A percentile compares a stretch with the other conserved stretches of the same genome.
These are phyloP conservation scores for Parnassius apollo DNA, from an alignment of 2,888 invertebrate genomes.

Conservation along the genomic window DNA sequence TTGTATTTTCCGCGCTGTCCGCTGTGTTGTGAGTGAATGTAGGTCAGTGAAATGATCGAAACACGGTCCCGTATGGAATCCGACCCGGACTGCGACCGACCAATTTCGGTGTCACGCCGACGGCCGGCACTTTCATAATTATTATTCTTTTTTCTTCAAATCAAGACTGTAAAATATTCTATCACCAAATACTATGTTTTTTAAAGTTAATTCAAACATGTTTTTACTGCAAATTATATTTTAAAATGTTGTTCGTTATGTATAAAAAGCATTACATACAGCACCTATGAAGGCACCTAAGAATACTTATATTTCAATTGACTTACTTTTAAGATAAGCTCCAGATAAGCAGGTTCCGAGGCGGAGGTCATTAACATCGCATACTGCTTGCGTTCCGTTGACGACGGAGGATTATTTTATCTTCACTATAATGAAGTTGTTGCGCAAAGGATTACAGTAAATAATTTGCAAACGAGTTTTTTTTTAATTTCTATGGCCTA, in stretches of 20 bases:
- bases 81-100: conserved; percentile 64
- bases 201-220: too few relatives aligned
- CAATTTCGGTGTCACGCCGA: conserved; percentile 63
- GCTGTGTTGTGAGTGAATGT: conserved; percentile 54
- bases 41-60: conserved; percentile 79
- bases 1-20: conserved; percentile 35
- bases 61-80: conserved; percentile 75
- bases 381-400: conserved; percentile 30
- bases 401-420: conserved; percentile 30
- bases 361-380: conserved; percentile 46
- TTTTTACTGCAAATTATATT: background rate
- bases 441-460: conserved; percentile 15
- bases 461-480: too few relatives aligned
- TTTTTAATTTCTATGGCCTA: too few relatives aligned
- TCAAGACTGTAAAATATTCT: too few relatives aligned
- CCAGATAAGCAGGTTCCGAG: conserved; percentile 46
- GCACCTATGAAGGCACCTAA: conserved; percentile 1
- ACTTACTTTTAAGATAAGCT: conserved; percentile 44
- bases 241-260: background rate
- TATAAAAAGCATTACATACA: background rate
- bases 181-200: too few relatives aligned
- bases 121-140: conserved; percentile 58
- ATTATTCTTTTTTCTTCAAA: conserved; percentile 30
- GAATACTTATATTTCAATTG: conserved; percentile 34
- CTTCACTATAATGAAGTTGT: conserved; percentile 27